These are phyloP conservation scores for Macroglossus sobrinus DNA, from an alignment of 2,113 vertebrate species.

Conservation along the genomic window DNA sequence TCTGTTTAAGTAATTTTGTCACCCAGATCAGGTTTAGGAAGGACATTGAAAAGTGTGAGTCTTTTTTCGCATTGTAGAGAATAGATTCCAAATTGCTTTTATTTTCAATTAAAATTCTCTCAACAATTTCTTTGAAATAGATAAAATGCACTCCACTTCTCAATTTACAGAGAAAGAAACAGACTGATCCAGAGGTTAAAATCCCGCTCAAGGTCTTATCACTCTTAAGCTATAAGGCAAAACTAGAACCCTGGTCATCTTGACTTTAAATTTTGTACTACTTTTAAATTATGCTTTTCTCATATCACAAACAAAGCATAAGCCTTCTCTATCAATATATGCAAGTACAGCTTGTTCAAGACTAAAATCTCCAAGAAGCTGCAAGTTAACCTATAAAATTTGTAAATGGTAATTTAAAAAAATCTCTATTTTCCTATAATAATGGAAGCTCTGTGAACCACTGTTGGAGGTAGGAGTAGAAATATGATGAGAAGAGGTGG, in stretches of 20 bases:
- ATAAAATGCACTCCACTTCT: neutral
- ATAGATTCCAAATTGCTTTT: conserved; percentile 8
- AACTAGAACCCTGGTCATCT: neutral
- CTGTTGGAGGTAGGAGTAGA: neutral
- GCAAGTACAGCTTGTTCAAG: neutral
- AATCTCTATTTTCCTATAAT: neutral
- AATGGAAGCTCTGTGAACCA: neutral
- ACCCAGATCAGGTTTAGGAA: neutral
- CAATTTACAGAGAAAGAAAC: neutral
- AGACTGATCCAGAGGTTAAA: conserved; percentile 5
- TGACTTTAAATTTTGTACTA: neutral
- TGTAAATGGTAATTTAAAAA: neutral
- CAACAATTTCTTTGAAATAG: conserved; percentile 1
- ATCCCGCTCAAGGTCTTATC: neutral
- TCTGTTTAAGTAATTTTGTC: conserved; percentile 15
- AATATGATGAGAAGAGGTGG: neutral
- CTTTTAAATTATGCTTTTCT: neutral
- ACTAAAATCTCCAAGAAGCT: neutral
- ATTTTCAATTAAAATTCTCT: neutral
- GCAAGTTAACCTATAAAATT: neutral
- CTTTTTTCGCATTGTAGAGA: neutral
- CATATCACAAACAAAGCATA: neutral
- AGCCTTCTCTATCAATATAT: neutral
- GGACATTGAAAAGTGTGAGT: neutral
- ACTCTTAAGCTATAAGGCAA: neutral